Conservation (phyloP, 2,888 invertebrate species). For the Tanaodytes sp. region DNA sequence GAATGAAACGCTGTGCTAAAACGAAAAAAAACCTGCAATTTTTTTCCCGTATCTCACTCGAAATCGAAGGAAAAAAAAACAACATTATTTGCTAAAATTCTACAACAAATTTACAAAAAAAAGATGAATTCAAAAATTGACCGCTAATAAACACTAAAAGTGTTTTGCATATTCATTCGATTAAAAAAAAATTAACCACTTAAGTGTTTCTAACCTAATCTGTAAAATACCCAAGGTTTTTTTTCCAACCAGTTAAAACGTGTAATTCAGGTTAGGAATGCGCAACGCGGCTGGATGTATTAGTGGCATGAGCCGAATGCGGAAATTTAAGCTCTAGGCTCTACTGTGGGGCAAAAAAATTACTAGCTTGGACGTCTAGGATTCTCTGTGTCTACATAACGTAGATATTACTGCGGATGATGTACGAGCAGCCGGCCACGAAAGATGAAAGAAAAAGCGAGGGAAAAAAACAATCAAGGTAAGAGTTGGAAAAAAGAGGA, state of each 20-base stretch:
- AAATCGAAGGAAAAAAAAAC: too few species aligned
- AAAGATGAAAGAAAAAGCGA: conserved; percentile 5
- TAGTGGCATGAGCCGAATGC: conserved; percentile 36
- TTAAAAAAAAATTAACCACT: too few species aligned
- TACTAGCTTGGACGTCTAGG: conserved; percentile 20
- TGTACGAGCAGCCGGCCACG: conserved; percentile 12
- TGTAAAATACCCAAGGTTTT: too few species aligned
- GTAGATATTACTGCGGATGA: conserved; percentile 22
- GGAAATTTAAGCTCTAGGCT: conserved; percentile 18
- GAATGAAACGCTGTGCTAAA: conserved; percentile 17
- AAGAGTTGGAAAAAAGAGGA: conserved; percentile 9
- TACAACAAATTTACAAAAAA: too few species aligned
- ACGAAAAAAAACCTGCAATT: background rate
- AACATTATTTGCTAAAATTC: too few species aligned
- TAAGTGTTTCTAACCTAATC: too few species aligned
- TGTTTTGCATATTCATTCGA: too few species aligned
- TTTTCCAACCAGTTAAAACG: too few species aligned
- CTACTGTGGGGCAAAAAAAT: conserved; percentile 9
- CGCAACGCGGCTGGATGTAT: conserved; percentile 18
- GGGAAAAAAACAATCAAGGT: background rate
- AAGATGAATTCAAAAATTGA: too few species aligned
- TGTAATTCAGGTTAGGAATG: too few species aligned
- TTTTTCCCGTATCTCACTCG: too few species aligned
- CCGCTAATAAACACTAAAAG: too few species aligned
- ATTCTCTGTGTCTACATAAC: conserved; percentile 23